Evolutionary conservation across 2,888 invertebrate genomes (phyloP), one percentile per base, ranked within the genome.

Genomic region (Thecophora atra): DNA sequence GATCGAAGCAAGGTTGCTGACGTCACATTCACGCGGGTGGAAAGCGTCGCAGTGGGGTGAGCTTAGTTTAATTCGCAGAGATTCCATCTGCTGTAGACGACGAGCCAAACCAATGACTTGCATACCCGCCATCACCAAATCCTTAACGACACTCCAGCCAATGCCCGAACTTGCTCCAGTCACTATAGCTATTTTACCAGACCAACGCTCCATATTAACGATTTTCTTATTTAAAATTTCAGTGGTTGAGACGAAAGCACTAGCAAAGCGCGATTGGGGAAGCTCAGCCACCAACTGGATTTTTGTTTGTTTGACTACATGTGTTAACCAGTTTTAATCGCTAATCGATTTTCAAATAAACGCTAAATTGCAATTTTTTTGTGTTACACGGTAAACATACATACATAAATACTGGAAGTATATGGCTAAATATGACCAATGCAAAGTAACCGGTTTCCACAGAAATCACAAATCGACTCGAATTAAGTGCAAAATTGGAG

Each of bases 141-240:
- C 83, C 66, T 82, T 80, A 5, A 84, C 84, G 44, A 88, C 85
- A 1, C 87, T 86, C 64, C 87, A 88, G 21, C 89, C 91, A 68
- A 91, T 90, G 15, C 91, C 91, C 0, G 88, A 80, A 76, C 81
- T 90, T 8, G 90, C 90, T 19, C 91, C 91, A 0, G 90, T 91
- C 62, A 91, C 90, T 30, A 91, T 86, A 0, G 90, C 91, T 0
- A 89, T 87, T 78, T 81, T 82, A 51, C 79, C 81, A 44, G 73
- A 75, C 83, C 83, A 83, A 70, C 82, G 81, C 69, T 83, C 81
- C 83, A 83, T 83, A 30, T n/a, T 8, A n/a, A 26, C 24, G 19
- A 13, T 17, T n/a, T 30, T 13, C 17, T 0, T 24, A 28, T 64
- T 17, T 26, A 7, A 30, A n/a, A 37, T 63, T 63, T 17, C 58